Base-by-base conservation (phyloP, 2,797 vertebrate genomes). In the Euthynnus affinis region DNA sequence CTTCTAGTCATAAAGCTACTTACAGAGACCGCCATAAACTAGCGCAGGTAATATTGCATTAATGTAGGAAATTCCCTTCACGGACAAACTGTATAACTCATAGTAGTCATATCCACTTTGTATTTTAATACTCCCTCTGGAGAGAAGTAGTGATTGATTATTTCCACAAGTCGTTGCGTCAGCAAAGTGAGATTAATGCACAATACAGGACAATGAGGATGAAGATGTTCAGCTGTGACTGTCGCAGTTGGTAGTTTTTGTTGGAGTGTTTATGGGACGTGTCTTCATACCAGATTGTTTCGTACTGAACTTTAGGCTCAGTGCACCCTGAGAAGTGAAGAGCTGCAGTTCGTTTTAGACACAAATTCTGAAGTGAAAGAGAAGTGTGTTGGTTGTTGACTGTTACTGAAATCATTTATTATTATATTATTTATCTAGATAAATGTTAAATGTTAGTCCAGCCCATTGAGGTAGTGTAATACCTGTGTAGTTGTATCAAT, bases 171-270 rank as follows among this genome's bases (percentile, higher is more conserved):
- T 63, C 18, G 49, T 25, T 17, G 3, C 17, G 7, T 27, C 7
- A 52, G 20, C 42, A 42, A 34, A 49, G 42, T 46, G 13, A 49
- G 15, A 63, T 52, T 61, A 18, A 66, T 44, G 52, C 46, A 22
- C 27, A 27, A 17, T 17, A 56, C 23, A n/a, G 14, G 46, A 63
- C 46, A 37, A 9, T 17, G 34, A 62, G n/a, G 44, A n/a, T 15
- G 34, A 74, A 42, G 65, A 69, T 71, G 68, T 6, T 13, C 46
- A 58, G 13, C 42, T 71, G 37, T 59, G 32, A 37, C 40, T 57
- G 52, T 65, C 55, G 68, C 12, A 57, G 25, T 17, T 23, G 18
- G 5, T 55, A 1, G 7, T 37, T 40, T 61, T 55, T 72, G 12
- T 29, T 5, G 27, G 27, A 29, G 27, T 29, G 27, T 22, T 59